Percentiles rank a stretch among this genome's conserved stretches.
Evolutionary conservation across 2,797 vertebrate genomes (phyloP).

Genomic region (Adrianichthys oophorus): DNA sequence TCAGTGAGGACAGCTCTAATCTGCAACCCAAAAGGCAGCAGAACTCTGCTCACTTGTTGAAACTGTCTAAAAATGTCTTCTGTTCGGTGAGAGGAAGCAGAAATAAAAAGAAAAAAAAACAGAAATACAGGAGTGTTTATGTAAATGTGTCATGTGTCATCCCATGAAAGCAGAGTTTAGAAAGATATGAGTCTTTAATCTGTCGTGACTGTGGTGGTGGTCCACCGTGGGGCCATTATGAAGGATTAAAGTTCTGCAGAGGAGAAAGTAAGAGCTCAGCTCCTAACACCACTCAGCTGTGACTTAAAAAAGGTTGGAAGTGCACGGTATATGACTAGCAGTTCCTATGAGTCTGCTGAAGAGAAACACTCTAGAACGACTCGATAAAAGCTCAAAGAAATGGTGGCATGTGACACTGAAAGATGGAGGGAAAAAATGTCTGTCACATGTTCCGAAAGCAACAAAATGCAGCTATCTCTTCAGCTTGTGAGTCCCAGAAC

Average conservation of each 20-base stretch:
- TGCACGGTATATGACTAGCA: constrained; percentile 10
- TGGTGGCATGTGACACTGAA: constrained; percentile 18
- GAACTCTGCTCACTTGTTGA: background rate
- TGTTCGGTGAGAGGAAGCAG: background rate
- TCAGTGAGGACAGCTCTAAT: background rate
- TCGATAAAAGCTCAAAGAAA: constrained; percentile 4
- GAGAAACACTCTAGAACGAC: constrained; percentile 12
- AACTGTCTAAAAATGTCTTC: background rate
- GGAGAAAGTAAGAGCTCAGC: constrained; percentile 39
- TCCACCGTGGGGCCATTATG: constrained; percentile 79
- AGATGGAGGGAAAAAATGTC: background rate
- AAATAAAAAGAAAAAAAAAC: constrained; percentile 9
- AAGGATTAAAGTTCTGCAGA: constrained; percentile 77
- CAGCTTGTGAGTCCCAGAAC: background rate
- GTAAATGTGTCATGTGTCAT: constrained; percentile 75
- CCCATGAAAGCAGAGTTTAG: constrained; percentile 85
- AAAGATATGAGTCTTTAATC: constrained; percentile 79
- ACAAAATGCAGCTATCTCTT: background rate
- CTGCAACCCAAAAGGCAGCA: background rate
- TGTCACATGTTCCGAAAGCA: background rate
- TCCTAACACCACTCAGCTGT: constrained; percentile 52
- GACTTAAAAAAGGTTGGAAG: constrained; percentile 24
- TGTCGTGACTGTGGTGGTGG: constrained; percentile 68
- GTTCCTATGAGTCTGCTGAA: constrained; percentile 7
- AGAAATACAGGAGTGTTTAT: constrained; percentile 28